Conservation (phyloP, 2,888 invertebrate species). For the Syrphus vitripennis region DNA sequence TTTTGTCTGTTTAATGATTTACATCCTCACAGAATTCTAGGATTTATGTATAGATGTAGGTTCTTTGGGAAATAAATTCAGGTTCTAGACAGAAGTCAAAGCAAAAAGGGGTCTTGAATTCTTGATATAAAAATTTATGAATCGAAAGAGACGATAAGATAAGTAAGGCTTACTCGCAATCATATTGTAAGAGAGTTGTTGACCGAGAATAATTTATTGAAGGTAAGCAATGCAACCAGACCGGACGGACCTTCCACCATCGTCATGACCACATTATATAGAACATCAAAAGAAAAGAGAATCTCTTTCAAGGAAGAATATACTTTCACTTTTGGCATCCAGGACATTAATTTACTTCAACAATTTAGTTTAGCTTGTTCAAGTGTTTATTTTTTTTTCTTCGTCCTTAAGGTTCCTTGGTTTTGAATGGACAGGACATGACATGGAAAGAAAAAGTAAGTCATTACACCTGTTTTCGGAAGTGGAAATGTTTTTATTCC, state of each 20-base stretch:
- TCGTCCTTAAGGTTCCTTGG: neutral
- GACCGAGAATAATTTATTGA: slow-evolving; percentile 21
- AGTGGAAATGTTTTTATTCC: neutral
- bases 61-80: neutral
- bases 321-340: slow-evolving; percentile 24
- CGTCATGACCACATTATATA: neutral
- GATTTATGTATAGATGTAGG: too few species aligned
- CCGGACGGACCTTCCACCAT: neutral
- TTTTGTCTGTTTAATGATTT: slow-evolving; percentile 34
- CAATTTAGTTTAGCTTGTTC: slow-evolving; percentile 20
- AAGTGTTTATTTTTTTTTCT: neutral
- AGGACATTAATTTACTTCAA: slow-evolving; percentile 46
- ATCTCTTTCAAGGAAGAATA: neutral
- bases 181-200: slow-evolving; percentile 46
- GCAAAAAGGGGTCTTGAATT: slow-evolving; percentile 10
- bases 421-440: neutral
- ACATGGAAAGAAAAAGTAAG: neutral
- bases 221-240: neutral
- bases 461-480: neutral
- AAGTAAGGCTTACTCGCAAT: neutral
- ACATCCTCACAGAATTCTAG: slow-evolving; percentile 16
- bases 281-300: neutral
- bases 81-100: neutral
- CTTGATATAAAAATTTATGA: slow-evolving; percentile 64
- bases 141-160: slow-evolving; percentile 60